A percentile compares a stretch with the other conserved stretches of the same genome.
These are phyloP conservation scores for Chrysina gloriosa DNA, from an alignment of 2,888 invertebrate genomes.

Conservation along the genomic window DNA sequence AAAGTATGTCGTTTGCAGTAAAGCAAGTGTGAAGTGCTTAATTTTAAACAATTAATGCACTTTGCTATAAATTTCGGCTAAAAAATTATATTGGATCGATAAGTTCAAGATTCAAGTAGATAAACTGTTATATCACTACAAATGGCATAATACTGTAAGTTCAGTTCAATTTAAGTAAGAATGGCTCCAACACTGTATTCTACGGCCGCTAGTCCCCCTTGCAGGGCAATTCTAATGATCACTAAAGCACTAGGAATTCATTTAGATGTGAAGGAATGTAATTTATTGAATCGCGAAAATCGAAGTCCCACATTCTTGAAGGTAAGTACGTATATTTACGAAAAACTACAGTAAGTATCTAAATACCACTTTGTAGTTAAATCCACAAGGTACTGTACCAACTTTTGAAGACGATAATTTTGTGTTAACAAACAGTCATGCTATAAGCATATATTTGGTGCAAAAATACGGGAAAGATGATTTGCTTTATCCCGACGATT, in stretches of 20 bases:
- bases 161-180: not conserved
- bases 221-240: constrained; percentile 60
- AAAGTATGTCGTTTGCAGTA: too few species aligned
- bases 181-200: constrained; percentile 54
- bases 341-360: not conserved
- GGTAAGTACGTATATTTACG: too few species aligned
- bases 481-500: constrained; percentile 69
- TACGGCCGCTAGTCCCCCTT: constrained; percentile 59
- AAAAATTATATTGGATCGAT: too few species aligned
- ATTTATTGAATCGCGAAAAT: constrained; percentile 62
- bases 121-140: too few species aligned
- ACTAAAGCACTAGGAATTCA: constrained; percentile 61
- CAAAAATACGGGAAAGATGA: constrained; percentile 68
- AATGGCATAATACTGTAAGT: too few species aligned
- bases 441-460: constrained; percentile 67
- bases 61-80: too few species aligned
- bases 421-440: constrained; percentile 66
- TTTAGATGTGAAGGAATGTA: constrained; percentile 60
- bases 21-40: too few species aligned
- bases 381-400: constrained; percentile 71
- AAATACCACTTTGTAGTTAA: constrained; percentile 63
- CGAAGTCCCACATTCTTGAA: constrained; percentile 63
- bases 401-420: constrained; percentile 69
- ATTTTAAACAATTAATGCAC: too few species aligned
- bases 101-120: too few species aligned